phyloP scores from a whole-genome alignment of 2,888 invertebrate genomes.

The Cheilosia soror region DNA sequence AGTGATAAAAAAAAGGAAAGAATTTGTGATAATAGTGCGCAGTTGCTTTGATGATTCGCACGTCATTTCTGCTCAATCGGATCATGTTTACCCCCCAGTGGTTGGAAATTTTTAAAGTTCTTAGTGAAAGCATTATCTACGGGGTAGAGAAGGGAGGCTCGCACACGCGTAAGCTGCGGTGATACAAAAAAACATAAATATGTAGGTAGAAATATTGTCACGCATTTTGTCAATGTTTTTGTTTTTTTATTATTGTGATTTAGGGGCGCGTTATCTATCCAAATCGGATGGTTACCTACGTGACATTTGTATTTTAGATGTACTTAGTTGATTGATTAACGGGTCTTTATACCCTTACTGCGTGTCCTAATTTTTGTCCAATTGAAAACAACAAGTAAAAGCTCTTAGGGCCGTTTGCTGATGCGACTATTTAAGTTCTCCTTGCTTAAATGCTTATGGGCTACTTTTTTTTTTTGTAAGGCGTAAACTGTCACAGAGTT shows the following conservation, averaged over 20 bases:
- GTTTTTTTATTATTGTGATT: too few relatives aligned
- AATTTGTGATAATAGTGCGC: constrained; percentile 27
- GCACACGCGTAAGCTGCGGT: neutral
- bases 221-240: neutral
- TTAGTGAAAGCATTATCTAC: neutral
- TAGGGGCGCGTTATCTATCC: neutral
- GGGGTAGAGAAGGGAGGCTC: neutral
- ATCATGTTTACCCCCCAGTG: constrained; percentile 20
- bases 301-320: neutral
- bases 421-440: too few relatives aligned
- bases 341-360: too few relatives aligned
- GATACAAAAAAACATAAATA: neutral
- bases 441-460: too few relatives aligned
- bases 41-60: neutral
- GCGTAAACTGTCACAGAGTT: too few relatives aligned
- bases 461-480: too few relatives aligned
- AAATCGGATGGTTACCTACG: neutral
- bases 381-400: too few relatives aligned
- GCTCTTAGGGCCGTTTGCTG: too few relatives aligned
- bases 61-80: constrained; percentile 6
- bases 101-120: neutral
- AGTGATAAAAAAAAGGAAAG: constrained; percentile 11
- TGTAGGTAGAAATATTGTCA: neutral
- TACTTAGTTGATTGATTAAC: neutral
- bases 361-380: too few relatives aligned